A percentile compares a stretch with the other conserved stretches of the same genome.
phyloP scores from a whole-genome alignment of 2,113 vertebrate species.

The Anolis sagrei region DNA sequence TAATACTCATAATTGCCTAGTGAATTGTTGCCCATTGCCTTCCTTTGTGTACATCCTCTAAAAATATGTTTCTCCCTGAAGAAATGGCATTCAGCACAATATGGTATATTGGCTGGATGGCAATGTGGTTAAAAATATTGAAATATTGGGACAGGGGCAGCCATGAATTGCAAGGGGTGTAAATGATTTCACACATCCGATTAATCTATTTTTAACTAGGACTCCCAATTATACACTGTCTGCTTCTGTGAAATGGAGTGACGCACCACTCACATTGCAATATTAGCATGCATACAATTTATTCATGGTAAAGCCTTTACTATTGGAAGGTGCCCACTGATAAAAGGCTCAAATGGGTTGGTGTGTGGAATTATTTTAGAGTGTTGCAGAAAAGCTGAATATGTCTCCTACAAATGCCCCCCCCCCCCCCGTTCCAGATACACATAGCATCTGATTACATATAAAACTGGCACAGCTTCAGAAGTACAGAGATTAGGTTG shows the following conservation, averaged over 20 bases:
- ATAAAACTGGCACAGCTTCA: not conserved
- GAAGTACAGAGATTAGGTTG: not conserved
- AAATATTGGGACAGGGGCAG: slow-evolving; percentile 25
- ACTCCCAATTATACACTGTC: slow-evolving; percentile 19
- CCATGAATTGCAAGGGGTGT: slow-evolving; percentile 19
- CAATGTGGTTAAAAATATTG: slow-evolving; percentile 3
- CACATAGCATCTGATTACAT: not conserved
- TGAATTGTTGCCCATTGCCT: not conserved
- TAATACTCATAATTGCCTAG: not conserved
- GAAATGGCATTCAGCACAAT: not conserved
- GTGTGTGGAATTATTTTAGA: slow-evolving; percentile 1
- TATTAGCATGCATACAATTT: not conserved
- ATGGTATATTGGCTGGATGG: slow-evolving; percentile 5
- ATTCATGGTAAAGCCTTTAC: not conserved
- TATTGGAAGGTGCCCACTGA: not conserved
- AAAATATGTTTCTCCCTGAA: not conserved
- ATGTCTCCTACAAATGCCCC: not conserved
- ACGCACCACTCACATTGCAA: not conserved
- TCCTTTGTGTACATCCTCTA: not conserved
- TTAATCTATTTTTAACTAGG: slow-evolving; percentile 25
- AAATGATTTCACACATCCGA: slow-evolving; percentile 15
- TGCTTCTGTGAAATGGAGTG: slow-evolving; percentile 21
- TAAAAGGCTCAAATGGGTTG: slow-evolving; percentile 15
- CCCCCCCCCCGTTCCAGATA: no score
- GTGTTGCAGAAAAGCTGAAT: not conserved